Conservation (phyloP, 2,888 invertebrate species). For the Cantharis rustica region DNA sequence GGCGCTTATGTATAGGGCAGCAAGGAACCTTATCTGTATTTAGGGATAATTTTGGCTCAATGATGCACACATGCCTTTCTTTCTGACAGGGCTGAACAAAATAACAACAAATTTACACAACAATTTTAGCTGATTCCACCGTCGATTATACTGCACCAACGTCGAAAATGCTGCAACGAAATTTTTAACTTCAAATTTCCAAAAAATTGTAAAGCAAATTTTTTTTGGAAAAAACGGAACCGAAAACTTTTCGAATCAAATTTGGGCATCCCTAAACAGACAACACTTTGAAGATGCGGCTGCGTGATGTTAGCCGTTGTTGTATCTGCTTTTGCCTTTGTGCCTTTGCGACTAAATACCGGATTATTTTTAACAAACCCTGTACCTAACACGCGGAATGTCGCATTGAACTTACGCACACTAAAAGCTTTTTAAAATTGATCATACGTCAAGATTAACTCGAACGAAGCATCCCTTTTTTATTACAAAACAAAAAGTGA, state of each 20-base stretch:
- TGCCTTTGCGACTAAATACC: slow-evolving; percentile 54
- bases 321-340: slow-evolving; percentile 49
- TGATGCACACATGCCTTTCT: slow-evolving; percentile 44
- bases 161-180: too few relatives aligned
- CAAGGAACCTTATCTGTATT: slow-evolving; percentile 40
- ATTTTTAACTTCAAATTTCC: not conserved
- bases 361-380: slow-evolving; percentile 47
- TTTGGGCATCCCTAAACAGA: slow-evolving; percentile 19
- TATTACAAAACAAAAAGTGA: not conserved
- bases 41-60: slow-evolving; percentile 45
- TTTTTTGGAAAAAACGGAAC: too few relatives aligned
- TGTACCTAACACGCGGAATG: slow-evolving; percentile 22
- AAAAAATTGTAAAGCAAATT: too few relatives aligned
- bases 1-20: slow-evolving; percentile 40
- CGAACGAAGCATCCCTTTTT: not conserved
- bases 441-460: slow-evolving; percentile 20
- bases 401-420: slow-evolving; percentile 16
- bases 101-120: not conserved
- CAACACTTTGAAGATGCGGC: slow-evolving; percentile 19
- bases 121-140: not conserved
- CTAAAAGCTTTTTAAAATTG: slow-evolving; percentile 29
- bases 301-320: slow-evolving; percentile 34
- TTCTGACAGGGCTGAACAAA: slow-evolving; percentile 35
- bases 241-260: too few relatives aligned
- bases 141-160: not conserved